Percentiles rank a stretch among this genome's conserved stretches.
Conservation (phyloP, 1,140 invertebrate genomes). For the Caenorhabditis inopinata region DNA sequence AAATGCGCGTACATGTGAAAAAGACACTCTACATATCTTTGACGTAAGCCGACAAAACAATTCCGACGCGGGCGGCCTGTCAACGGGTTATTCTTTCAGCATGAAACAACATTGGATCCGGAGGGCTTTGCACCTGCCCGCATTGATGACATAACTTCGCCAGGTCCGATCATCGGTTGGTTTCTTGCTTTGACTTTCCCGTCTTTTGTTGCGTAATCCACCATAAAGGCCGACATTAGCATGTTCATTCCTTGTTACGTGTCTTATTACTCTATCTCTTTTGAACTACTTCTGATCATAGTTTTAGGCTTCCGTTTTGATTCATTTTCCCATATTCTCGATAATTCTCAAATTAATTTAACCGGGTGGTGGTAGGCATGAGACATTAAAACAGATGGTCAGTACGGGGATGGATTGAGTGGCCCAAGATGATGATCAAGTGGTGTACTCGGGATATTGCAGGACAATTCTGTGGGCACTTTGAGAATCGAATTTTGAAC, state of each 20-base stretch:
- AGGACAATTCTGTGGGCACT: conserved; percentile 48
- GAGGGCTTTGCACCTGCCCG: neutral
- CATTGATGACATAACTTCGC: conserved; percentile 41
- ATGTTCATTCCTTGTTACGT: neutral
- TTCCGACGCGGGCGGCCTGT: neutral
- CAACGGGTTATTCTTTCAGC: conserved; percentile 2
- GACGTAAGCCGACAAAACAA: conserved; percentile 40
- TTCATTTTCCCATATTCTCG: conserved; percentile 4
- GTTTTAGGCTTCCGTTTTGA: neutral
- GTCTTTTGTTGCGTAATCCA: neutral
- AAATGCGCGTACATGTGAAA: conserved; percentile 35
- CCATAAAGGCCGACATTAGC: neutral
- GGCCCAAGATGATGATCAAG: conserved; percentile 24
- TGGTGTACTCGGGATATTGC: conserved; percentile 25
- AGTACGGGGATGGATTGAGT: neutral
- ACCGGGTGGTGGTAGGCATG: neutral
- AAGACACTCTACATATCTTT: conserved; percentile 50
- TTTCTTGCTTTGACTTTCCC: neutral
- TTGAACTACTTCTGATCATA: too few relatives aligned
- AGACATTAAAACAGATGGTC: conserved; percentile 22
- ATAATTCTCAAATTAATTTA: conserved; percentile 18
- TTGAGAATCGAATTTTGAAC: conserved; percentile 41
- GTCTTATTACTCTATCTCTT: neutral
- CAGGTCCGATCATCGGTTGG: conserved; percentile 47
- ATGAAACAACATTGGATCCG: conserved; percentile 35